Base-by-base conservation (phyloP, 2,113 vertebrate species). In the Triplophysa rosa region DNA sequence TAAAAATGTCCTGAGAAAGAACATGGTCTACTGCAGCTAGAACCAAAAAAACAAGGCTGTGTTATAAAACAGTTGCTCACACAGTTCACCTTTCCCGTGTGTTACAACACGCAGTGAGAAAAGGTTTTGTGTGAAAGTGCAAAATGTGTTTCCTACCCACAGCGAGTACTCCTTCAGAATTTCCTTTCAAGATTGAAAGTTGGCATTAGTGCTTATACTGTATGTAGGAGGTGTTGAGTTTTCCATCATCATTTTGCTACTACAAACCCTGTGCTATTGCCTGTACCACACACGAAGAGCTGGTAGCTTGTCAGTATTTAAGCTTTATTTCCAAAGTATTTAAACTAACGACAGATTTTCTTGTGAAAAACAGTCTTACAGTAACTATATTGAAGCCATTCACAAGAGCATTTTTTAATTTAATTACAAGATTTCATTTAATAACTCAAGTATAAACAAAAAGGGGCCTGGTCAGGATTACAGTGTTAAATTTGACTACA, bases 141-240 rank as follows among this genome's bases (percentile, higher is more conserved):
- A 63, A 37, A 61, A 47, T 62, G 17, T 13, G 42, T 45, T 73
- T 58, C 8, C 14, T 62, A 14, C 45, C 26, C 58, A 63, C 40
- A 19, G 58, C 11, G 37, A 26, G 8, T 45, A 74, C 37, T 74
- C 71, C 71, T 74, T 59, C 58, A 63, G 21, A 74, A 63, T 74
- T 10, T 47, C 40, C 71, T 74, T 74, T 62, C 62, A 24, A 63
- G 71, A 74, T 11, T 11, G 37, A 62, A 24, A 74, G 71, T 63
- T 73, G 70, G 70, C 70, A 61, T 23, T 2, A 59, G n/a, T 61
- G 58, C 71, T 63, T 24, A 13, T 59, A 61, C 40, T 14, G 21
- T 45, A 74, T 62, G 71, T 74, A 63, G 71, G 71, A 63, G 40
- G 71, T 74, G 37, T 63, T 62, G 58, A 63, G 58, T 47, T 61